phyloP scores from a whole-genome alignment of 1,140 invertebrate genomes.

The fruit fly (Drosophila melanogaster) region DNA sequence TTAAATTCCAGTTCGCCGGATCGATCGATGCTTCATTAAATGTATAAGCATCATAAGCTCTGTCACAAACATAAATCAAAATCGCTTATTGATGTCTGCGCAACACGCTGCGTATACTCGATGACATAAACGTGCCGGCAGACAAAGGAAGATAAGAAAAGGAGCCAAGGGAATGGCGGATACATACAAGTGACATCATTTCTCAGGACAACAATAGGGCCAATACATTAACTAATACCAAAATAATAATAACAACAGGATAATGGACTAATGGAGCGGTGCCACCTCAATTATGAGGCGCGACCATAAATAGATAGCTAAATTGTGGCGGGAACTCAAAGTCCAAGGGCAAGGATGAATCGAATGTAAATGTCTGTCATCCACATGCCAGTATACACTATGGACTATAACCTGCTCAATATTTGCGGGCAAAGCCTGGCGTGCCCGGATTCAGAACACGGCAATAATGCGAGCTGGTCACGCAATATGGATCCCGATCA shows the following conservation, averaged over 20 bases:
- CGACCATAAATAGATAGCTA: slow-evolving; percentile 63
- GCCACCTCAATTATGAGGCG: slow-evolving; percentile 64
- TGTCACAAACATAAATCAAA: slow-evolving; percentile 43
- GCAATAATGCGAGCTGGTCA: slow-evolving; percentile 84
- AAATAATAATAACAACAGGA: slow-evolving; percentile 4
- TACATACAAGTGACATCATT: slow-evolving; percentile 70
- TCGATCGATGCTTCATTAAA: slow-evolving; percentile 54
- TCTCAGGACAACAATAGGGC: slow-evolving; percentile 46
- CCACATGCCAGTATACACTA: slow-evolving; percentile 8
- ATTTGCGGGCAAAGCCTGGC: slow-evolving; percentile 77
- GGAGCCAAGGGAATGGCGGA: slow-evolving; percentile 11
- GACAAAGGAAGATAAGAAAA: slow-evolving; percentile 24
- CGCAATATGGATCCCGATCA: slow-evolving; percentile 70
- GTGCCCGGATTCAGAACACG: slow-evolving; percentile 81
- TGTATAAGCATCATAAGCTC: slow-evolving; percentile 44
- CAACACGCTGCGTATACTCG: slow-evolving; percentile 53
- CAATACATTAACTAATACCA: slow-evolving; percentile 55
- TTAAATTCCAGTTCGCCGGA: slow-evolving; percentile 26
- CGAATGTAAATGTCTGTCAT: slow-evolving; percentile 27
- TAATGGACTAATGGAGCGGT: slow-evolving; percentile 1
- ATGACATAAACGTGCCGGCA: slow-evolving; percentile 47
- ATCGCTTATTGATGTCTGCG: slow-evolving; percentile 62
- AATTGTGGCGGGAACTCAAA: slow-evolving; percentile 33
- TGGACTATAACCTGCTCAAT: slow-evolving; percentile 60
- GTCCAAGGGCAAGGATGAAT: slow-evolving; percentile 7